A percentile compares a stretch with the other conserved stretches of the same genome.
Evolutionary conservation across 2,888 invertebrate genomes (phyloP).

Genomic region (Diloba caeruleocephala): DNA sequence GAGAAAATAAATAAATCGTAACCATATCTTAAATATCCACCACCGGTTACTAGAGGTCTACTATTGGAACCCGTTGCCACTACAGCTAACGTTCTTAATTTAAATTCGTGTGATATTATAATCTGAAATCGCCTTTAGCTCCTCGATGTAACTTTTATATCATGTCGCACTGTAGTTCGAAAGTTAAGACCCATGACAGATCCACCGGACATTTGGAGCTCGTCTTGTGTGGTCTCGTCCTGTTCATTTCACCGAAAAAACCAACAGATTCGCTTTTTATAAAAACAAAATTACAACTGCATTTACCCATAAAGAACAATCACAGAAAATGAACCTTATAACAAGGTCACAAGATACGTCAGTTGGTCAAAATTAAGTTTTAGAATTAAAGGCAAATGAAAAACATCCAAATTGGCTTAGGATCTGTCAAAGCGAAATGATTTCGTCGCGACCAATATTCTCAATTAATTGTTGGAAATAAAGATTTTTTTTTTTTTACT

Average conservation of each 20-base stretch:
- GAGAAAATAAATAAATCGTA: no score
- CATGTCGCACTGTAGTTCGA: constrained; percentile 47
- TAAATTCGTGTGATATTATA: neutral
- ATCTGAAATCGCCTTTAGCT: constrained; percentile 3
- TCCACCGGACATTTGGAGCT: constrained; percentile 53
- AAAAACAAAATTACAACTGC: constrained; percentile 60
- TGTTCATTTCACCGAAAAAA: constrained; percentile 70
- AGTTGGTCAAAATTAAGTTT: constrained; percentile 25
- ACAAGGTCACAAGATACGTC: constrained; percentile 40
- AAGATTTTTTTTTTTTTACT: constrained; percentile 61
- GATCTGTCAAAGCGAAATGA: constrained; percentile 82
- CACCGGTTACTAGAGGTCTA: no score
- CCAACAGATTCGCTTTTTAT: constrained; percentile 77
- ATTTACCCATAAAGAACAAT: constrained; percentile 29
- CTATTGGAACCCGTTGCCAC: no score
- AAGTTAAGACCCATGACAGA: constrained; percentile 58
- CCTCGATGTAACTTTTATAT: constrained; percentile 28
- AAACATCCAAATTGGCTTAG: constrained; percentile 67
- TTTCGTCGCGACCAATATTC: constrained; percentile 80
- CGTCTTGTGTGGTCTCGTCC: constrained; percentile 79
- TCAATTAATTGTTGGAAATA: constrained; percentile 78
- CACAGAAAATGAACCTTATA: constrained; percentile 60
- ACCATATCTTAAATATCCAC: no score
- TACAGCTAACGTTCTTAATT: no score
- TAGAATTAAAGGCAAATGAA: no score